phyloP scores from a whole-genome alignment of 2,888 invertebrate genomes.

The Stomorhina lunata region DNA sequence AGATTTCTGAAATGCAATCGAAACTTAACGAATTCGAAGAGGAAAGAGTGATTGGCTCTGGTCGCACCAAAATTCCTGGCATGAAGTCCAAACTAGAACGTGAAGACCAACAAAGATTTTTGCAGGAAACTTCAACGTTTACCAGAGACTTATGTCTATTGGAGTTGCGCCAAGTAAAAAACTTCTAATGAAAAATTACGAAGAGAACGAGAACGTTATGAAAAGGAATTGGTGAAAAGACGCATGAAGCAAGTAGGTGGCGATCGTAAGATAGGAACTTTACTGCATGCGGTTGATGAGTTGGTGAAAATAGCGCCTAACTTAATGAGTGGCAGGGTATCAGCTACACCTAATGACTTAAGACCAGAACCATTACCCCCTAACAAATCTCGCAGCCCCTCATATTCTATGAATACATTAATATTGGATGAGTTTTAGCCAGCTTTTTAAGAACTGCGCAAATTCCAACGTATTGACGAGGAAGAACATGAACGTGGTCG shows the following conservation, averaged over 20 bases:
- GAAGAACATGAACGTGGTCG: conserved; percentile 82
- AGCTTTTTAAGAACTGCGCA: conserved; percentile 85
- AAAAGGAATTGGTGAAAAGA: conserved; percentile 88
- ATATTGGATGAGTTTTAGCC: no score
- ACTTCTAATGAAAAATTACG: conserved; percentile 95
- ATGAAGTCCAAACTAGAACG: conserved; percentile 93
- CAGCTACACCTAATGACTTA: conserved; percentile 72
- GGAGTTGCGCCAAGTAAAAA: conserved; percentile 91
- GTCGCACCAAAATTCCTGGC: conserved; percentile 91
- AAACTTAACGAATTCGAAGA: conserved; percentile 88
- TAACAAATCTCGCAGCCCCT: conserved; percentile 75
- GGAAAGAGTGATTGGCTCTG: conserved; percentile 90
- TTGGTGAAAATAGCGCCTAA: conserved; percentile 89
- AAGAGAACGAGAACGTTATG: conserved; percentile 91
- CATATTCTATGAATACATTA: conserved; percentile 73
- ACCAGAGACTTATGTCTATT: conserved; percentile 92
- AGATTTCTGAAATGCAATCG: conserved; percentile 92
- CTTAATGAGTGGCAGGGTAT: conserved; percentile 79
- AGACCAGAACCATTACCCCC: conserved; percentile 73
- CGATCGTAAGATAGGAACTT: conserved; percentile 85
- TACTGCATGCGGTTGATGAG: conserved; percentile 90
- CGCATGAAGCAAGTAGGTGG: conserved; percentile 85
- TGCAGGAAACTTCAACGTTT: conserved; percentile 94
- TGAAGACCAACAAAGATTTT: conserved; percentile 92
- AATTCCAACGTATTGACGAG: conserved; percentile 81